These are phyloP conservation scores for Rhinichthys osculus DNA, from an alignment of 2,797 vertebrate species.

Conservation along the genomic window DNA sequence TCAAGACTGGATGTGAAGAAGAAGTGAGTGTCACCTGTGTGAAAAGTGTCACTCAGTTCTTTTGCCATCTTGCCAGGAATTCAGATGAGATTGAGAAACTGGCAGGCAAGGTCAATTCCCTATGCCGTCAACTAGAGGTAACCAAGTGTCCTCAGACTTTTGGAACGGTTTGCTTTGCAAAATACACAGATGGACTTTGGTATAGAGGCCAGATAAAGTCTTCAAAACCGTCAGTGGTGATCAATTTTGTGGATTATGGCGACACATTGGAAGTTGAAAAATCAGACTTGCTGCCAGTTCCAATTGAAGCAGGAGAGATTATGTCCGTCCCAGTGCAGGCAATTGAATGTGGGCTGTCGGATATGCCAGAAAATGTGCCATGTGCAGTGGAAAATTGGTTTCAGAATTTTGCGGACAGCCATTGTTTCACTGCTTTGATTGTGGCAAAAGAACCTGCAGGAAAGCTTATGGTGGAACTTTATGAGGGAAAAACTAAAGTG, in stretches of 20 bases:
- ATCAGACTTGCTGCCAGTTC: slow-evolving; percentile 84
- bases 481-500: slow-evolving; percentile 81
- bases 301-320: slow-evolving; percentile 82
- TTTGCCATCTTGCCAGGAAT: slow-evolving; percentile 88
- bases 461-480: slow-evolving; percentile 88
- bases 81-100: slow-evolving; percentile 77
- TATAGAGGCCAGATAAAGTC: slow-evolving; percentile 85
- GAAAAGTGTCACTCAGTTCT: slow-evolving; percentile 83
- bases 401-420: slow-evolving; percentile 77
- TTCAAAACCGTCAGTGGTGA: slow-evolving; percentile 71
- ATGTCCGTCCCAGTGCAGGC: slow-evolving; percentile 91
- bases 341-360: slow-evolving; percentile 86
- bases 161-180: slow-evolving; percentile 88
- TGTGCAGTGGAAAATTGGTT: slow-evolving; percentile 84
- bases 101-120: slow-evolving; percentile 68
- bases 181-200: slow-evolving; percentile 88
- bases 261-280: slow-evolving; percentile 80
- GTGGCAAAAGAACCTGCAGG: slow-evolving; percentile 88
- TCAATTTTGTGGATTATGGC: slow-evolving; percentile 96
- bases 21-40: slow-evolving; percentile 82
- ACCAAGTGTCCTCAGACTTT: slow-evolving; percentile 67
- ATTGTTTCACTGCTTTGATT: slow-evolving; percentile 80
- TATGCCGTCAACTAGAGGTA: slow-evolving; percentile 74
- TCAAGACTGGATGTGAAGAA: slow-evolving; percentile 91
- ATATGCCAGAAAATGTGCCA: slow-evolving; percentile 76